Evolutionary conservation across 2,797 vertebrate species (phyloP), one percentile per base, ranked within the genome.

Genomic region (Tarsius wallacei): DNA sequence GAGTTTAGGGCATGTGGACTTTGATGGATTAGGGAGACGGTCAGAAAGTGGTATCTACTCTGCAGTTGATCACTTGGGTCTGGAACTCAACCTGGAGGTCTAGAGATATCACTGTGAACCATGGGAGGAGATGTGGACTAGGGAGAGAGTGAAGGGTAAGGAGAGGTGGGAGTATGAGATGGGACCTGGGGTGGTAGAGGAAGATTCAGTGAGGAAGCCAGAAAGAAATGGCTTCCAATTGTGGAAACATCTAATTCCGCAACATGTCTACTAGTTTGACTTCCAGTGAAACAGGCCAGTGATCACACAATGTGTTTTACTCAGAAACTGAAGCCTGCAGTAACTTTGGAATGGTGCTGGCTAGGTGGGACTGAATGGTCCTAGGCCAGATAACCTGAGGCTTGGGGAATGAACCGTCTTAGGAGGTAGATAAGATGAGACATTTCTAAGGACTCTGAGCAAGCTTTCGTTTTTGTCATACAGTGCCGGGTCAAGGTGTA

Each of bases 191-290:
- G 47, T 63, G 5, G 1, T 36, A 42, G 49, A 66, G 57, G 82
- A 95, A 7, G 61, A 49, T 33, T 42, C 22, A 14, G 36, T 70
- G 36, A 53, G 81, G 24, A 84, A 71, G 77, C 82, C 49, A 49
- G 47, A 77, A 77, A 94, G 51, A 42, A 73, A 68, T 82, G 89
- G 63, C 68, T 85, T 90, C 31, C 47, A 73, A 53, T 57, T 31
- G 26, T 66, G 26, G 51, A 66, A 85, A 77, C 26, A 16, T 21
- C 53, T 49, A 17, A 59, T 5, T 51, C 59, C 84, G 36, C 21
- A 85, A 16, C 2, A 1, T 55, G 55, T 61, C 61, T 77, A 3
- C 21, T 47, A 53, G 53, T 81, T 82, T 87, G 26, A 66, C 68
- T 88, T 73, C 55, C 57, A 57, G 70, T 26, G 31, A 78, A 86